Percentiles rank a stretch among this genome's conserved stretches.
These are phyloP conservation scores for Apamea monoglypha DNA, from an alignment of 2,888 invertebrate species.

Conservation along the genomic window DNA sequence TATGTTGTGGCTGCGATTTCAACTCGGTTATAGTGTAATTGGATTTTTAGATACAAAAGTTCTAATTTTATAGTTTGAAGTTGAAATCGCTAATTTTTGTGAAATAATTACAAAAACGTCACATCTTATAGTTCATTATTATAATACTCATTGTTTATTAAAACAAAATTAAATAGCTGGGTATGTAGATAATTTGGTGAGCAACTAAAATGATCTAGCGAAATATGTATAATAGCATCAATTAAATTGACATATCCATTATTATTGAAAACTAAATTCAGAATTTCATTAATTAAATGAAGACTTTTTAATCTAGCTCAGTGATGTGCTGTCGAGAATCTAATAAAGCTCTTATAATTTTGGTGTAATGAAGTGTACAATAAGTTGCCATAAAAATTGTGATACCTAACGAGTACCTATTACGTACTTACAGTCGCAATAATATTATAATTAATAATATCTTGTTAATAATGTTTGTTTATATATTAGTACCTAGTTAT, in stretches of 20 bases:
- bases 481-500: slow-evolving; percentile 67
- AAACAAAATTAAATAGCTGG: background rate
- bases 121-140: background rate
- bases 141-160: background rate
- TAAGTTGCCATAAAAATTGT: slow-evolving; percentile 86
- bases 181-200: background rate
- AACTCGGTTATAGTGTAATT: slow-evolving; percentile 16
- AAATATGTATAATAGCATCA: slow-evolving; percentile 3
- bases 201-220: background rate
- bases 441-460: slow-evolving; percentile 61
- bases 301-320: background rate
- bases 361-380: slow-evolving; percentile 59
- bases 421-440: slow-evolving; percentile 68
- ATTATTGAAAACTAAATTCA: background rate
- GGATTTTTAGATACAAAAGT: slow-evolving; percentile 38
- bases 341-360: slow-evolving; percentile 34
- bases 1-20: background rate
- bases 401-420: slow-evolving; percentile 84
- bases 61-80: slow-evolving; percentile 8
- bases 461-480: slow-evolving; percentile 68
- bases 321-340: background rate
- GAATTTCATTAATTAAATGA: slow-evolving; percentile 21
- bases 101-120: background rate
- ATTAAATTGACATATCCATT: background rate
- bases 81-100: background rate